Percentiles rank a stretch among this genome's conserved stretches.
Evolutionary conservation across 2,113 vertebrate genomes (phyloP).

Genomic region (Apodemus speciosus): DNA sequence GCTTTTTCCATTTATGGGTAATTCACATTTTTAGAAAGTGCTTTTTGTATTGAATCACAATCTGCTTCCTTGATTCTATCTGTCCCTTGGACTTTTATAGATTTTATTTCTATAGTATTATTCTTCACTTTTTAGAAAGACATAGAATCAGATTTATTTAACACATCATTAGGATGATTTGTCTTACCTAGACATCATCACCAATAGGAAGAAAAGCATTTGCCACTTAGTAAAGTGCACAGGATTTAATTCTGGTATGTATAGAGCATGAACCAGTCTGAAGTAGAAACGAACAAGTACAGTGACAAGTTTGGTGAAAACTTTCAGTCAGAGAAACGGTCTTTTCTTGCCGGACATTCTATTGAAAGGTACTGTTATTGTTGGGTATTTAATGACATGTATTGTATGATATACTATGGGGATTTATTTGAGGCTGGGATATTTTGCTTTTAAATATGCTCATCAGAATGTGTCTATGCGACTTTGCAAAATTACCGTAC

Average conservation of each 20-base stretch:
- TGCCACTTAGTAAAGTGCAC: not conserved
- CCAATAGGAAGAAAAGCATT: not conserved
- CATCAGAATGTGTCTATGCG: not conserved
- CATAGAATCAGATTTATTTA: not conserved
- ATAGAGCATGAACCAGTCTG: not conserved
- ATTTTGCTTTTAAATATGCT: not conserved
- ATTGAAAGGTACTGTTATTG: not conserved
- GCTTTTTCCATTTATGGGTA: conserved; percentile 76
- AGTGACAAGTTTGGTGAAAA: not conserved
- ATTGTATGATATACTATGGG: not conserved
- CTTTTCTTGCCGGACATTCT: not conserved
- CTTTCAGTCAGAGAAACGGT: not conserved
- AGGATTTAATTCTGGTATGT: not conserved
- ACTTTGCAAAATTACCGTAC: not conserved
- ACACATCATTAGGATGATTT: not conserved
- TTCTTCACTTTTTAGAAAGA: conserved; percentile 12
- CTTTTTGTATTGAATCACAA: conserved; percentile 48
- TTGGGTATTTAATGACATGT: not conserved
- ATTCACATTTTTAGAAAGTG: conserved; percentile 76
- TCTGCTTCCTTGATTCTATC: conserved; percentile 53
- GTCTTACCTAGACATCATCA: not conserved
- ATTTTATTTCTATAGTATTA: conserved; percentile 39
- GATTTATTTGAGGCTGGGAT: not conserved
- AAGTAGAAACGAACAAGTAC: not conserved
- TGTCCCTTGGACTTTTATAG: conserved; percentile 47